These are phyloP conservation scores for Philhelius pedissequus DNA, from an alignment of 2,888 invertebrate species.

Conservation along the genomic window DNA sequence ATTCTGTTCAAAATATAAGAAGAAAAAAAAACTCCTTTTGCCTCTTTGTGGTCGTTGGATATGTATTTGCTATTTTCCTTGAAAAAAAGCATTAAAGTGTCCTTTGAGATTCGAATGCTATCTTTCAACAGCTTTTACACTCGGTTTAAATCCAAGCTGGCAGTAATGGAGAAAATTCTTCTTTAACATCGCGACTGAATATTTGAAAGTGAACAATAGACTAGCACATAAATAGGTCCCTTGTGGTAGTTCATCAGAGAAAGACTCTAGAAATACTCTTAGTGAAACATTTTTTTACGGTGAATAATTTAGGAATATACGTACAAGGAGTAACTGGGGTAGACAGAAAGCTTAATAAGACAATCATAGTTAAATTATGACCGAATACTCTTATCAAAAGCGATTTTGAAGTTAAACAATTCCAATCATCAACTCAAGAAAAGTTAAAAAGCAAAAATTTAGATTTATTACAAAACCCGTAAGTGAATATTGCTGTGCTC, in stretches of 20 bases:
- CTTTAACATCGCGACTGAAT: constrained; percentile 32
- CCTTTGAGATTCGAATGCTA: constrained; percentile 39
- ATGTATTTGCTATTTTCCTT: constrained; percentile 2
- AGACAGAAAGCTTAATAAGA: background rate
- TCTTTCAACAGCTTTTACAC: constrained; percentile 31
- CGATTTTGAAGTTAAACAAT: constrained; percentile 58
- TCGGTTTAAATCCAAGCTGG: constrained; percentile 18
- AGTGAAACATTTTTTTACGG: background rate
- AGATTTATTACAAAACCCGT: constrained; percentile 40
- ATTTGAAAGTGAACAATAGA: constrained; percentile 38
- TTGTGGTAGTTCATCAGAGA: constrained; percentile 39
- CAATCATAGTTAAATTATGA: background rate
- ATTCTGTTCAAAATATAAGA: background rate
- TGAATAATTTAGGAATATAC: background rate
- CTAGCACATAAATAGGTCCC: constrained; percentile 35
- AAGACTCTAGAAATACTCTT: background rate
- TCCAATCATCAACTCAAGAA: constrained; percentile 25
- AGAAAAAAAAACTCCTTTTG: background rate
- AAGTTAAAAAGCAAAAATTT: constrained; percentile 50
- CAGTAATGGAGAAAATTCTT: constrained; percentile 25
- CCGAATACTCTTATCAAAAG: constrained; percentile 35
- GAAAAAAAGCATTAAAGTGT: constrained; percentile 32
- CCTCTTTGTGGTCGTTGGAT: background rate
- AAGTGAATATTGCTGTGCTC: background rate
- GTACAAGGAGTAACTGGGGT: background rate